phyloP scores from a whole-genome alignment of 2,113 vertebrate genomes.

The Gadus macrocephalus region DNA sequence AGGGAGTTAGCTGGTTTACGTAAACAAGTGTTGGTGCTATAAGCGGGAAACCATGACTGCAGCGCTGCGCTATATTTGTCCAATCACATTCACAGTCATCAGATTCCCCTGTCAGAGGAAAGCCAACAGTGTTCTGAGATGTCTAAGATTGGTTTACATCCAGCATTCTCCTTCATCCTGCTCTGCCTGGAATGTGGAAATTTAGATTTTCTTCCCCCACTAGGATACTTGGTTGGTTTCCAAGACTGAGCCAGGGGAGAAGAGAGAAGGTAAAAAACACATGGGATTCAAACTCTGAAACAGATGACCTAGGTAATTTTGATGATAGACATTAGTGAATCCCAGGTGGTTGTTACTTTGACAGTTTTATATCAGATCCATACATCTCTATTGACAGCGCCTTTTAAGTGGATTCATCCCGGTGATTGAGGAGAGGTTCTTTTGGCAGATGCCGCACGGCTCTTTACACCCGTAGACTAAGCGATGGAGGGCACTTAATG shows the following conservation, averaged over 20 bases:
- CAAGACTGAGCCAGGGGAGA: too few relatives aligned
- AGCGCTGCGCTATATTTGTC: background rate
- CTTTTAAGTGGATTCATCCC: slow-evolving; percentile 64
- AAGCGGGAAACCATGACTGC: background rate
- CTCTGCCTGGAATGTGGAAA: too few relatives aligned
- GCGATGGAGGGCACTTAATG: slow-evolving; percentile 64
- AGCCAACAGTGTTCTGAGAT: too few relatives aligned
- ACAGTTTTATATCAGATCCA: slow-evolving; percentile 58
- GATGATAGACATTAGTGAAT: slow-evolving; percentile 43
- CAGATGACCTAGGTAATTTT: slow-evolving; percentile 24
- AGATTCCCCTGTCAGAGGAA: too few relatives aligned
- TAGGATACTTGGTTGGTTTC: too few relatives aligned
- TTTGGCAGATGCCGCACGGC: slow-evolving; percentile 60
- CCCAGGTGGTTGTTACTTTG: slow-evolving; percentile 54
- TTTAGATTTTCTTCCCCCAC: too few relatives aligned
- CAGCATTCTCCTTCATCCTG: too few relatives aligned
- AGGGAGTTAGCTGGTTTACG: too few relatives aligned
- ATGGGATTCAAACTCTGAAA: too few relatives aligned
- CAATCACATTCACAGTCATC: background rate
- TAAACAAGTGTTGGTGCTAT: too few relatives aligned
- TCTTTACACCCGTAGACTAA: slow-evolving; percentile 68
- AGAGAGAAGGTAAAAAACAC: too few relatives aligned
- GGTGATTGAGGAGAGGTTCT: slow-evolving; percentile 62
- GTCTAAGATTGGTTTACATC: too few relatives aligned
- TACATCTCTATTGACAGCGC: slow-evolving; percentile 63